Percentiles rank a stretch among this genome's conserved stretches.
These are phyloP conservation scores for Drosophila watanabei DNA, from an alignment of 1,140 invertebrate genomes.

Conservation along the genomic window DNA sequence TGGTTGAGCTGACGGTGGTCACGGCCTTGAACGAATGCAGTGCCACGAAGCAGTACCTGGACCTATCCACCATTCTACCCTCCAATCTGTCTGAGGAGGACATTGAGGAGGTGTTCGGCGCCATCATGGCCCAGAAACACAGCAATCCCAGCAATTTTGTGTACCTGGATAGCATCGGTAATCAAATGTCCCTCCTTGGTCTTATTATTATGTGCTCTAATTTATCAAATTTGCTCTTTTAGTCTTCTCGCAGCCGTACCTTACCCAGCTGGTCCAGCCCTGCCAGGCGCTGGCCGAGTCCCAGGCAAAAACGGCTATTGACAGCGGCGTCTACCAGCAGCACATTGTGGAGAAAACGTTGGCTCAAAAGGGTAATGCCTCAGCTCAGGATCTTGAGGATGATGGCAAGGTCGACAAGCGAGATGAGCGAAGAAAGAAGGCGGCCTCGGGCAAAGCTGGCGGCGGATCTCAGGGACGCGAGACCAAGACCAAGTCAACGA, in stretches of 20 bases:
- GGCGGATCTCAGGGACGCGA: slow-evolving; percentile 97
- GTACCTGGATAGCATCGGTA: slow-evolving; percentile 87
- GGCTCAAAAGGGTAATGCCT: slow-evolving; percentile 71
- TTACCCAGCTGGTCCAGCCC: slow-evolving; percentile 90
- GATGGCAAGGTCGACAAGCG: slow-evolving; percentile 90
- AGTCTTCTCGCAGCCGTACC: slow-evolving; percentile 89
- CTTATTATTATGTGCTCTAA: slow-evolving; percentile 8
- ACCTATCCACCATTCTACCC: slow-evolving; percentile 92
- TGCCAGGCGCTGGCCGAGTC: slow-evolving; percentile 90
- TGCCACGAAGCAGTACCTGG: slow-evolving; percentile 91
- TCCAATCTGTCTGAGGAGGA: slow-evolving; percentile 92
- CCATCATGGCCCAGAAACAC: slow-evolving; percentile 87
- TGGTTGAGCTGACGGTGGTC: slow-evolving; percentile 78
- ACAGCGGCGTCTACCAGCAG: slow-evolving; percentile 89
- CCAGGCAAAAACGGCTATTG: slow-evolving; percentile 91
- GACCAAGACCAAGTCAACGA: slow-evolving; percentile 97
- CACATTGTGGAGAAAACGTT: slow-evolving; percentile 88
- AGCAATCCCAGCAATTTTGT: slow-evolving; percentile 85
- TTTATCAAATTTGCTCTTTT: neutral
- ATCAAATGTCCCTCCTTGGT: neutral
- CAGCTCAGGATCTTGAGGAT: slow-evolving; percentile 54
- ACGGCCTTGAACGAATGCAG: slow-evolving; percentile 94
- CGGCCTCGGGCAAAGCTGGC: slow-evolving; percentile 93
- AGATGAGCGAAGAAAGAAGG: slow-evolving; percentile 95
- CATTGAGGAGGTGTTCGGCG: slow-evolving; percentile 90